phyloP scores from a whole-genome alignment of 2,113 vertebrate genomes.

The Micronisus gabar region DNA sequence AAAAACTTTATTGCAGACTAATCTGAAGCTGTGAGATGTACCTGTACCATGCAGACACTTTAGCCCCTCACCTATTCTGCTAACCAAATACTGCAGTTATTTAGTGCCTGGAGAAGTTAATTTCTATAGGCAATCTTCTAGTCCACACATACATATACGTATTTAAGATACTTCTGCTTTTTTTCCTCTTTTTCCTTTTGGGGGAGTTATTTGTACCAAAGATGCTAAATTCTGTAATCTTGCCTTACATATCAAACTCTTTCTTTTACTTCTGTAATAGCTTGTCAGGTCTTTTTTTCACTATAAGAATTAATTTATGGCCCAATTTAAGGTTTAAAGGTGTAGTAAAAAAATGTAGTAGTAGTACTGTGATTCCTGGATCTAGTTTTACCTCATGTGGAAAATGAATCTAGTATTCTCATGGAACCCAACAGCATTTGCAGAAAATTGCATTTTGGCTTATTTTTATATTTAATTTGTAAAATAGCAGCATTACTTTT shows the following conservation, averaged over 20 bases:
- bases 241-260: not conserved
- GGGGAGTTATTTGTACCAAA: not conserved
- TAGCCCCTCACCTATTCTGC: not conserved
- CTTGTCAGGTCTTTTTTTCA: not conserved
- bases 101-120: not conserved
- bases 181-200: not conserved
- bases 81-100: not conserved
- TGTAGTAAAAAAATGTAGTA: not conserved
- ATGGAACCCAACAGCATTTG: not conserved
- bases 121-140: not conserved
- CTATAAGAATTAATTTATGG: not conserved
- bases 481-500: not conserved
- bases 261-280: not conserved
- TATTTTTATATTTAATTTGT: not conserved
- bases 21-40: not conserved
- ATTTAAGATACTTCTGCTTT: not conserved
- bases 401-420: not conserved
- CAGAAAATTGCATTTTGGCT: not conserved
- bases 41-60: not conserved
- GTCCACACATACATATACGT: not conserved
- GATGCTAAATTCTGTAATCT: not conserved
- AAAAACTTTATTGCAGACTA: not conserved
- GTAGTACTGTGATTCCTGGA: not conserved
- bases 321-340: not conserved
- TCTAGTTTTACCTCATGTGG: not conserved